These are phyloP conservation scores for Acanthurus tractus DNA, from an alignment of 2,797 vertebrate genomes.

Conservation along the genomic window DNA sequence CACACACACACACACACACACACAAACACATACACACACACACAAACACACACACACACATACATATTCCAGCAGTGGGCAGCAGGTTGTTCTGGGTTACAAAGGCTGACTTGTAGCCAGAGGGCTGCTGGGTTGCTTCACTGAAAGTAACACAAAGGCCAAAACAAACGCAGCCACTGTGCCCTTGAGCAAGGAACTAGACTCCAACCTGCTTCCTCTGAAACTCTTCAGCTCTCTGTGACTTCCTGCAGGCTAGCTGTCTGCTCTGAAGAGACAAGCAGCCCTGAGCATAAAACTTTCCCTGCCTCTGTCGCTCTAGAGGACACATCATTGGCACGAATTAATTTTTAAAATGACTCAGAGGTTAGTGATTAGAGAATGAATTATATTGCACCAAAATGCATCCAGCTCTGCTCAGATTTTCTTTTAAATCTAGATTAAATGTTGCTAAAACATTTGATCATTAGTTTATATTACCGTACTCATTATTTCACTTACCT, in stretches of 20 bases:
- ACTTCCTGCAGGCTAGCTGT: neutral
- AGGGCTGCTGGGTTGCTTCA: conserved; percentile 33
- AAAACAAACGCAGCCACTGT: conserved; percentile 36
- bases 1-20: too few relatives aligned
- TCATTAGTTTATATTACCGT: too few relatives aligned
- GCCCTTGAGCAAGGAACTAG: conserved; percentile 30
- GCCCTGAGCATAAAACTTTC: neutral
- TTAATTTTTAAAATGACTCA: neutral
- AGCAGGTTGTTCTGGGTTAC: conserved; percentile 46
- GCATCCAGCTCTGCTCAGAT: too few relatives aligned
- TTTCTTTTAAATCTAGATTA: neutral
- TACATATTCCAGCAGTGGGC: conserved; percentile 36
- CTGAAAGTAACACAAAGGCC: conserved; percentile 43
- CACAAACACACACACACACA: conserved; percentile 13
- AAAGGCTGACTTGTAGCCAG: conserved; percentile 54
- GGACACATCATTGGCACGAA: neutral
- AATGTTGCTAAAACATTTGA: neutral
- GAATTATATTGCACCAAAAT: too few relatives aligned
- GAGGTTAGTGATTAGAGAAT: too few relatives aligned
- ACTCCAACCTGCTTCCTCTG: conserved; percentile 10
- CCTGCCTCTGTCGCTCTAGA: neutral
- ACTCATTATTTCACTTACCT: neutral
- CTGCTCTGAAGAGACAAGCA: neutral
- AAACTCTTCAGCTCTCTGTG: conserved; percentile 4
- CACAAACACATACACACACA: too few relatives aligned